Conservation (phyloP, 2,888 invertebrate genomes). For the Trachelus iudaicus region DNA sequence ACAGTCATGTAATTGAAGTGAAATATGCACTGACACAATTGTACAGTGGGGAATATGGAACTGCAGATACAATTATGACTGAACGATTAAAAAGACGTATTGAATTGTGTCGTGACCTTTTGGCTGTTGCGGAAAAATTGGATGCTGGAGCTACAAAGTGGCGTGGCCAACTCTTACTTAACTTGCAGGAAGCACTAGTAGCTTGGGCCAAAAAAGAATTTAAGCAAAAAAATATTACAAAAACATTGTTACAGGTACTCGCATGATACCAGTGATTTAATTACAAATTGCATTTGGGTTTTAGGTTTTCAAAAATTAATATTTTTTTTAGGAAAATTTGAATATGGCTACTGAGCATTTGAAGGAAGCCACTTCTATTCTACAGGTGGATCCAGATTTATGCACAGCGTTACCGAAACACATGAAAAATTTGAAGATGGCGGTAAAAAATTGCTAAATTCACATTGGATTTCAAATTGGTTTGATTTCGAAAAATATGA, state of each 20-base stretch:
- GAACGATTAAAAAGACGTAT: slow-evolving; percentile 72
- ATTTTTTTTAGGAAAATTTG: background rate
- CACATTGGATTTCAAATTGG: background rate
- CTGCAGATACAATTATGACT: slow-evolving; percentile 65
- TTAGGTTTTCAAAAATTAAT: background rate
- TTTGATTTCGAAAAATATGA: background rate
- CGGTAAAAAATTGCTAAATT: background rate
- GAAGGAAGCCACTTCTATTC: background rate
- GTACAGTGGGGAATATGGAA: slow-evolving; percentile 70
- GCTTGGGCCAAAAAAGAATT: slow-evolving; percentile 71
- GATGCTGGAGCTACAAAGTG: slow-evolving; percentile 76
- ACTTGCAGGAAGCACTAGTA: slow-evolving; percentile 74
- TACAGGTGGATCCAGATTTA: background rate
- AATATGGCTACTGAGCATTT: background rate
- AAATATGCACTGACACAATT: slow-evolving; percentile 78
- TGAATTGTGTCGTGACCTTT: slow-evolving; percentile 74
- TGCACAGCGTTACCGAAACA: background rate
- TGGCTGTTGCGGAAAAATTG: slow-evolving; percentile 73
- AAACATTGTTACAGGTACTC: slow-evolving; percentile 69
- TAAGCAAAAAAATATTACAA: slow-evolving; percentile 68
- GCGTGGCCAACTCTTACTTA: slow-evolving; percentile 73
- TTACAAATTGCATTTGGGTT: background rate
- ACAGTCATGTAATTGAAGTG: slow-evolving; percentile 75
- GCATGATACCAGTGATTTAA: background rate
- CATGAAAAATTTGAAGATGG: background rate